Conservation (phyloP, 2,888 invertebrate genomes). For the Ecliptopera silaceata region DNA sequence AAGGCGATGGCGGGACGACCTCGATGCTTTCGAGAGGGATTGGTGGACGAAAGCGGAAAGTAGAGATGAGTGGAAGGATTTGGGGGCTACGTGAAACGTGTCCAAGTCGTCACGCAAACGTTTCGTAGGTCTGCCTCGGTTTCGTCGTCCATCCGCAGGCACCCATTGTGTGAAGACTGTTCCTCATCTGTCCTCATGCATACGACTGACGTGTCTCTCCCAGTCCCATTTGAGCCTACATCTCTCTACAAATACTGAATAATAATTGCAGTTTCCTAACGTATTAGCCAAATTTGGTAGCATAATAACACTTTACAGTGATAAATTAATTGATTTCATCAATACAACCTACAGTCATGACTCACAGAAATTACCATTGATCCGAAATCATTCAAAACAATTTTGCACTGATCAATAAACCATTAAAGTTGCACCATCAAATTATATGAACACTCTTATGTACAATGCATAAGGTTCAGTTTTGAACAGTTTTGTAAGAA, state of each 20-base stretch:
- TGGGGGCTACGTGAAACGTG: too few relatives aligned
- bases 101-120: too few relatives aligned
- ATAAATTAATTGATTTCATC: conserved; percentile 60
- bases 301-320: conserved; percentile 54
- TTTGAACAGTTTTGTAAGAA: conserved; percentile 5
- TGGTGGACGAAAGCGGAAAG: too few relatives aligned
- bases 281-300: conserved; percentile 35
- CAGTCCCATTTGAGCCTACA: too few relatives aligned
- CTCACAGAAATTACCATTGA: conserved; percentile 38
- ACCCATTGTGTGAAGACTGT: too few relatives aligned
- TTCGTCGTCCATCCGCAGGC: too few relatives aligned
- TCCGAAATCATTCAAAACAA: conserved; percentile 49
- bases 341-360: conserved; percentile 42
- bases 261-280: conserved; percentile 4
- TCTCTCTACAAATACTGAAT: background rate
- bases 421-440: background rate
- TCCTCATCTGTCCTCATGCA: too few relatives aligned
- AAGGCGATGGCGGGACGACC: too few relatives aligned
- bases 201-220: too few relatives aligned
- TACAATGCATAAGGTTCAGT: accelerated
- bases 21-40: too few relatives aligned
- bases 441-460: conserved; percentile 13
- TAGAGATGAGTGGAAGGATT: too few relatives aligned
- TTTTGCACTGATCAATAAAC: conserved; percentile 32
- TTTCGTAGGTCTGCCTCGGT: too few relatives aligned